These are phyloP conservation scores for Dolichomitus sp. DNA, from an alignment of 2,888 invertebrate genomes.

Conservation along the genomic window DNA sequence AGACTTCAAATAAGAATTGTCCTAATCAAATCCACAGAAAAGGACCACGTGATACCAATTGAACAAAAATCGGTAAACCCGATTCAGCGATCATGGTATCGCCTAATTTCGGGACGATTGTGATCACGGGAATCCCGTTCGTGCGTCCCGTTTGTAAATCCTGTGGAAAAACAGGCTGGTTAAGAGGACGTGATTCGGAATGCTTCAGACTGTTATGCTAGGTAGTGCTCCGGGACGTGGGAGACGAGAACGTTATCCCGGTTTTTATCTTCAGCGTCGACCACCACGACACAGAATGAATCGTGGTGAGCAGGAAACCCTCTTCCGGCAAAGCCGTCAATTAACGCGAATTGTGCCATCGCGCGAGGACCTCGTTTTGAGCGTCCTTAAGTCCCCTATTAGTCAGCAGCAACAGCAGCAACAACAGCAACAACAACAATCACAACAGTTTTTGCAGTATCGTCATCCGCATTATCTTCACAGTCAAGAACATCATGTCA, in stretches of 20 bases:
- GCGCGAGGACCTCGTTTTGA: slow-evolving; percentile 88
- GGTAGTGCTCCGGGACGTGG: slow-evolving; percentile 80
- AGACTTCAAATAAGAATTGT: no score
- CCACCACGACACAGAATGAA: slow-evolving; percentile 86
- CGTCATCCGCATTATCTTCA: slow-evolving; percentile 69
- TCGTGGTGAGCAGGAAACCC: slow-evolving; percentile 89
- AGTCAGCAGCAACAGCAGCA: slow-evolving; percentile 78
- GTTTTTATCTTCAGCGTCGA: slow-evolving; percentile 76
- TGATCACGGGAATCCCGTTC: slow-evolving; percentile 41
- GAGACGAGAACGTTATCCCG: slow-evolving; percentile 80
- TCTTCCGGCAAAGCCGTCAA: slow-evolving; percentile 89
- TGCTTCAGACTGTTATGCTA: slow-evolving; percentile 82
- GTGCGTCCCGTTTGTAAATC: slow-evolving; percentile 17
- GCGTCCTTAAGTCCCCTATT: slow-evolving; percentile 89
- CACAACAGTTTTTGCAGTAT: slow-evolving; percentile 65
- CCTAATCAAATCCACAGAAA: no score
- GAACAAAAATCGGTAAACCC: not conserved
- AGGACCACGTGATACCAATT: no score
- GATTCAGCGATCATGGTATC: slow-evolving; percentile 48
- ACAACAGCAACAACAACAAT: slow-evolving; percentile 66
- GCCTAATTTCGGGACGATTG: not conserved
- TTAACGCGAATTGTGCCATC: slow-evolving; percentile 84
- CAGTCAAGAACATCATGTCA: slow-evolving; percentile 77
- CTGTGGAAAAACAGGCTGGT: slow-evolving; percentile 55
- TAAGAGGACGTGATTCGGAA: slow-evolving; percentile 70